Evolutionary conservation across 2,888 invertebrate genomes (phyloP).

Genomic region (Erebia ligea): DNA sequence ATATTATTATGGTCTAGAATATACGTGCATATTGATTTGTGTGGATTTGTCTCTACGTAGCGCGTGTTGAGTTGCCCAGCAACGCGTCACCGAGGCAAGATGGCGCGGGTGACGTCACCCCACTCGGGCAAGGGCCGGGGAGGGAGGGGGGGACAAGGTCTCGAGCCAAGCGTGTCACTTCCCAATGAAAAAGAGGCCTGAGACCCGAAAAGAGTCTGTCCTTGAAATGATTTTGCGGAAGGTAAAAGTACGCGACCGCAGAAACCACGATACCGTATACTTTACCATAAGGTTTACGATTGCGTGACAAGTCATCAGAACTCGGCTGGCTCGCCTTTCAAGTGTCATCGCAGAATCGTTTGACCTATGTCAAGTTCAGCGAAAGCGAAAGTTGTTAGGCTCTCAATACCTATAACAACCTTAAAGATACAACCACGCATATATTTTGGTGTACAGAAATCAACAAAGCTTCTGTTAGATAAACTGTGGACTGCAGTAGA

Average conservation of each 20-base stretch:
- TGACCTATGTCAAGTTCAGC: slow-evolving; percentile 70
- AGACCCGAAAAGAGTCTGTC: slow-evolving; percentile 66
- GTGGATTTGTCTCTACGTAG: slow-evolving; percentile 51
- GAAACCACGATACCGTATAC: slow-evolving; percentile 34
- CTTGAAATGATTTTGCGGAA: slow-evolving; percentile 66
- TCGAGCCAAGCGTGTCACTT: slow-evolving; percentile 74
- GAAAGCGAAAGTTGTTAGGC: slow-evolving; percentile 65
- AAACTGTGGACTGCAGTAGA: slow-evolving; percentile 9
- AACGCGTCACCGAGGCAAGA: slow-evolving; percentile 77
- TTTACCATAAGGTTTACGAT: slow-evolving; percentile 47
- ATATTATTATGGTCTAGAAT: background rate
- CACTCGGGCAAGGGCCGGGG: slow-evolving; percentile 45
- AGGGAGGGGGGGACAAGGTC: slow-evolving; percentile 65
- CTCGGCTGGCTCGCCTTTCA: slow-evolving; percentile 49
- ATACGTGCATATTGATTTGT: slow-evolving; percentile 30
- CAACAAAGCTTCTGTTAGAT: slow-evolving; percentile 14
- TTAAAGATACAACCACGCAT: slow-evolving; percentile 23
- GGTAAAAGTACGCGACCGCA: slow-evolving; percentile 52
- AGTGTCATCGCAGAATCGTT: slow-evolving; percentile 52
- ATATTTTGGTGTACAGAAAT: slow-evolving; percentile 1
- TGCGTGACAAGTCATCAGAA: slow-evolving; percentile 54
- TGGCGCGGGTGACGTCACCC: slow-evolving; percentile 79
- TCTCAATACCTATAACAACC: slow-evolving; percentile 27
- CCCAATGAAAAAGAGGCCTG: slow-evolving; percentile 75
- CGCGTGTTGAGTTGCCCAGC: slow-evolving; percentile 73